Evolutionary conservation across 2,888 invertebrate genomes (phyloP), one percentile per base, ranked within the genome.

Genomic region (Homarus gammarus): DNA sequence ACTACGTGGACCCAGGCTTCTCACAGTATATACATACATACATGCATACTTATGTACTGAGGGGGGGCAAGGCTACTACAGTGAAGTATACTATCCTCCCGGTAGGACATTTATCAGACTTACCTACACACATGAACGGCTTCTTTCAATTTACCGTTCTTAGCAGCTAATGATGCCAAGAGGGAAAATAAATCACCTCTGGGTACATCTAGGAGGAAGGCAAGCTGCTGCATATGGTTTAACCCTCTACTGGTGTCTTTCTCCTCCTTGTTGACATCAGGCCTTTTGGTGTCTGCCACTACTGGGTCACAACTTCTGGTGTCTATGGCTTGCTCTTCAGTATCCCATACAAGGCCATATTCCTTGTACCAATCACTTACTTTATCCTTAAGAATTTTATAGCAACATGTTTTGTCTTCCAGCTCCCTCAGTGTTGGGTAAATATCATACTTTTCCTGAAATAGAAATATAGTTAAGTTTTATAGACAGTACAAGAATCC

Each of bases 121-220:
- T 68, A 89, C 88, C 64, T 77, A 56, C 88, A 89, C n/a, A 84
- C 15, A 1, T 78, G 64, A 27, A 89, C 40, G 31, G 88, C 84
- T 31, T 84, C 84, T 18, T 89, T 56, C 40, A 84, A 64, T 56
- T 75, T 68, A 10, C 56, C 40, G 56, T 49, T 78, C 56, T 56
- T 77, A 40, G 84, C 77, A n/a, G 84, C 56, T 12, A 89, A 40
- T n/a, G 77, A 72, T 2, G 84, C 88, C 36, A 84, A 44, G 44
- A 84, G 38, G 49, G 83, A 89, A 22, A 84, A 70, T 18, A 89
- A 31, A 27, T 89, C 49, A 27, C 70, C 78, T n/a, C 70, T 49
- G 2, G 68, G 6, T 15, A 89, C 78, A 2, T 72, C 78, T 18
- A 89, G 40, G 22, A 89, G 70, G 15, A 61, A 49, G 31, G 88